A percentile compares a stretch with the other conserved stretches of the same genome.
phyloP scores from a whole-genome alignment of 2,113 vertebrate genomes.

The Trogon melanurus region DNA sequence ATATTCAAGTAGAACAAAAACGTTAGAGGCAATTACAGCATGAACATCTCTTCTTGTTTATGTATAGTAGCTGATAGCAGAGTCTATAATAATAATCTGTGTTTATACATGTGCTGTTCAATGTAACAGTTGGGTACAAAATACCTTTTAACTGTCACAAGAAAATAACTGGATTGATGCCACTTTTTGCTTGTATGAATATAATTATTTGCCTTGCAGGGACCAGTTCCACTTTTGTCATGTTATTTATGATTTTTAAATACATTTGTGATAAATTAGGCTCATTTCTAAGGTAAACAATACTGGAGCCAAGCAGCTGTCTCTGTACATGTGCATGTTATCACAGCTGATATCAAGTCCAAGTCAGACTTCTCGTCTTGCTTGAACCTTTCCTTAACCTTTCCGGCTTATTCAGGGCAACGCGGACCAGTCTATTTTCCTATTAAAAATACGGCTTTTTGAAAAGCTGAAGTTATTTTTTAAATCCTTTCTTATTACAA shows the following conservation, averaged over 20 bases:
- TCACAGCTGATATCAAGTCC: slow-evolving; percentile 59
- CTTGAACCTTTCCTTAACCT: slow-evolving; percentile 58
- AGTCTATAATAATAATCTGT: slow-evolving; percentile 52
- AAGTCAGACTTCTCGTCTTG: slow-evolving; percentile 42
- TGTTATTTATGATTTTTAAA: slow-evolving; percentile 51
- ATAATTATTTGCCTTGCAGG: slow-evolving; percentile 37
- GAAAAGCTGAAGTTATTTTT: slow-evolving; percentile 3
- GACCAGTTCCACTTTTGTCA: slow-evolving; percentile 45
- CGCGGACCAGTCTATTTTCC: not conserved
- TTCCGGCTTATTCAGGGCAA: slow-evolving; percentile 56
- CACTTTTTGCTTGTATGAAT: slow-evolving; percentile 8
- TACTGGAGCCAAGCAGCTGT: slow-evolving; percentile 47
- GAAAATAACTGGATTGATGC: slow-evolving; percentile 37
- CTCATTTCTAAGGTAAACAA: slow-evolving; percentile 58
- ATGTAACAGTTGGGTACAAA: not conserved
- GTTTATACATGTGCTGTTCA: slow-evolving; percentile 20
- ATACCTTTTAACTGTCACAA: slow-evolving; percentile 24
- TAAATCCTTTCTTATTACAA: not conserved
- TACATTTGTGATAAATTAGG: slow-evolving; percentile 64
- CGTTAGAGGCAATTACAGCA: slow-evolving; percentile 42
- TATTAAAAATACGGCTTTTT: not conserved
- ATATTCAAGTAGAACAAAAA: slow-evolving; percentile 47
- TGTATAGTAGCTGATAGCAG: slow-evolving; percentile 57
- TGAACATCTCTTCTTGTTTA: slow-evolving; percentile 58
- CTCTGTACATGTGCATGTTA: slow-evolving; percentile 54